Evolutionary conservation across 2,113 vertebrate genomes (phyloP).

Genomic region (Poecilia latipinna): DNA sequence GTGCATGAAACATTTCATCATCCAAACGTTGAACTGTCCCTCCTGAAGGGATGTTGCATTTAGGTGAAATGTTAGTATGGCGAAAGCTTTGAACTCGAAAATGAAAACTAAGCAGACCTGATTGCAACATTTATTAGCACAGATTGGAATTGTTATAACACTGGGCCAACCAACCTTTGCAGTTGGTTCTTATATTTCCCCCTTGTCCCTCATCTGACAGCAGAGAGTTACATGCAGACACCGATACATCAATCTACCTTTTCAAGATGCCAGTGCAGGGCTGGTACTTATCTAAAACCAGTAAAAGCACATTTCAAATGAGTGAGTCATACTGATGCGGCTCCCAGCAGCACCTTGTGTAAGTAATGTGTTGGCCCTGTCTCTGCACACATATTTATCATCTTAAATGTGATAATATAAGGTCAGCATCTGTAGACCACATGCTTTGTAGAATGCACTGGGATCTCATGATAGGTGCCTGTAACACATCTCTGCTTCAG

Average conservation of each 20-base stretch:
- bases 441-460: conserved; percentile 35
- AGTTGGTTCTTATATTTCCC: not conserved
- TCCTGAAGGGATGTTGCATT: too few species aligned
- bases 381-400: conserved; percentile 49
- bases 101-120: too few species aligned
- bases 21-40: too few species aligned
- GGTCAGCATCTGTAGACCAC: conserved; percentile 49
- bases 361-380: conserved; percentile 45
- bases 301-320: conserved; percentile 28
- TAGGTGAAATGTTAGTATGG: too few species aligned
- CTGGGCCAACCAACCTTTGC: not conserved
- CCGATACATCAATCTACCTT: conserved; percentile 8
- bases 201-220: not conserved
- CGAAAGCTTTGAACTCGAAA: too few species aligned
- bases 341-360: conserved; percentile 51
- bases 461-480: conserved; percentile 17
- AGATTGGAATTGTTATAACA: too few species aligned
- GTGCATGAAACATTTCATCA: too few species aligned
- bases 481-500: conserved; percentile 16
- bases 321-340: conserved; percentile 38
- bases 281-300: conserved; percentile 13
- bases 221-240: not conserved
- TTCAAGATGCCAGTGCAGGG: conserved; percentile 1
- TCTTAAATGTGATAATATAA: conserved; percentile 52
- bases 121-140: too few species aligned